Evolutionary conservation across 2,888 invertebrate genomes (phyloP).

Genomic region (Pecten maximus): DNA sequence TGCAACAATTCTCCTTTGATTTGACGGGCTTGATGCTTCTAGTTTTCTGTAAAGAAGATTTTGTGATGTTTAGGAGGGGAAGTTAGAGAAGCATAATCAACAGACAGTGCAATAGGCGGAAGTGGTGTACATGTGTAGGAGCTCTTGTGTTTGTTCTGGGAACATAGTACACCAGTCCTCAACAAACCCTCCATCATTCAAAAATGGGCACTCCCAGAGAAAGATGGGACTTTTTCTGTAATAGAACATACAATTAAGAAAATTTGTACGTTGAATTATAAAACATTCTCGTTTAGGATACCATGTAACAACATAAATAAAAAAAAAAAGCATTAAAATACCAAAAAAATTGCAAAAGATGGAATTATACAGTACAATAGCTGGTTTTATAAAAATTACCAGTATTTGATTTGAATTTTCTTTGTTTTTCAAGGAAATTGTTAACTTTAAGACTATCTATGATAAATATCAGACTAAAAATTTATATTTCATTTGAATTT

Average conservation of each 20-base stretch:
- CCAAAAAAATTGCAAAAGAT: no score
- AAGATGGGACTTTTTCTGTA: not conserved
- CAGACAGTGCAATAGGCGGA: conserved; percentile 16
- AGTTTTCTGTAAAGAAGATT: not conserved
- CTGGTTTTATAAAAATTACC: no score
- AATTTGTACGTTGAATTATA: not conserved
- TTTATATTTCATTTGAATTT: not conserved
- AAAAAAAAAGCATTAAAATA: no score
- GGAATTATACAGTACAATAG: no score
- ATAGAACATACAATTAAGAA: not conserved
- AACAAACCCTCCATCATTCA: not conserved
- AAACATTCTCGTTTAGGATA: no score
- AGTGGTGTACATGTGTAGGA: not conserved
- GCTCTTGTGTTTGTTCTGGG: not conserved
- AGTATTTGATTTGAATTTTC: not conserved
- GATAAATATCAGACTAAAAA: not conserved
- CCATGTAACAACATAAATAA: no score
- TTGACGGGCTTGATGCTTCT: conserved; percentile 14
- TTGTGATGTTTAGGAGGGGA: conserved; percentile 16
- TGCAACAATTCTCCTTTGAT: conserved; percentile 32
- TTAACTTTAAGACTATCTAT: not conserved
- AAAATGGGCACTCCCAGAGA: not conserved
- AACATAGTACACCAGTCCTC: not conserved
- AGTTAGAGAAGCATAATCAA: not conserved
- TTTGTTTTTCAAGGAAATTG: not conserved